These are phyloP conservation scores for Hemaris fuciformis DNA, from an alignment of 2,888 invertebrate species.

Conservation along the genomic window DNA sequence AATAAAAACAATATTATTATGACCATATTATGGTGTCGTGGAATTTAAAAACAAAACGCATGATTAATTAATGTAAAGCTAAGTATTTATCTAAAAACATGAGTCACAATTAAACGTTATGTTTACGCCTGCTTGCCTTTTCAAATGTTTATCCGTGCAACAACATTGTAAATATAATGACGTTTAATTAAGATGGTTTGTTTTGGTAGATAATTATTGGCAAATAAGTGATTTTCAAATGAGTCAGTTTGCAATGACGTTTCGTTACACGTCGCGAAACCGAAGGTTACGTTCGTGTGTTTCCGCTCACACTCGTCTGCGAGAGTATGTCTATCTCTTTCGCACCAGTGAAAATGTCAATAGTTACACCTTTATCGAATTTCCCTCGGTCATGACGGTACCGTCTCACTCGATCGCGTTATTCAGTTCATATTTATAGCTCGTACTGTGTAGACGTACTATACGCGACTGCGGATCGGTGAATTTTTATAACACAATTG, in stretches of 20 bases:
- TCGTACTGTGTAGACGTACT: conserved; percentile 50
- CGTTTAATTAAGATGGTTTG: neutral
- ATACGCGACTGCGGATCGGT: conserved; percentile 31
- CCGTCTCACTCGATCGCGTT: conserved; percentile 25
- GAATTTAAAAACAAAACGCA: neutral
- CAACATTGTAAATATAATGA: neutral
- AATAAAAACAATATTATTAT: too few relatives aligned
- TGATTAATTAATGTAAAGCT: too few relatives aligned
- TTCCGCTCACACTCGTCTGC: conserved; percentile 39
- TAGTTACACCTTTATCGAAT: conserved; percentile 64
- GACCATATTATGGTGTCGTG: too few relatives aligned
- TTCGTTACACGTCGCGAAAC: conserved; percentile 29
- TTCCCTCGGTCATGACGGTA: conserved; percentile 35
- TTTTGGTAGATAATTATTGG: neutral
- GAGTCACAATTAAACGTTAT: neutral
- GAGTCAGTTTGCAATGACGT: conserved; percentile 19
- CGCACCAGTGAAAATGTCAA: conserved; percentile 34
- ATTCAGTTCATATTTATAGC: conserved; percentile 71
- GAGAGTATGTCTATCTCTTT: conserved; percentile 44
- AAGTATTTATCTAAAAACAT: neutral
- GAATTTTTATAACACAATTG: conserved; percentile 57
- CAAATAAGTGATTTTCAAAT: neutral
- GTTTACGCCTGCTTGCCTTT: neutral
- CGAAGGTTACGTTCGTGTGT: conserved; percentile 29
- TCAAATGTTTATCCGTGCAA: neutral